phyloP scores from a whole-genome alignment of 2,797 vertebrate genomes.

The Syngnathus rostellatus region DNA sequence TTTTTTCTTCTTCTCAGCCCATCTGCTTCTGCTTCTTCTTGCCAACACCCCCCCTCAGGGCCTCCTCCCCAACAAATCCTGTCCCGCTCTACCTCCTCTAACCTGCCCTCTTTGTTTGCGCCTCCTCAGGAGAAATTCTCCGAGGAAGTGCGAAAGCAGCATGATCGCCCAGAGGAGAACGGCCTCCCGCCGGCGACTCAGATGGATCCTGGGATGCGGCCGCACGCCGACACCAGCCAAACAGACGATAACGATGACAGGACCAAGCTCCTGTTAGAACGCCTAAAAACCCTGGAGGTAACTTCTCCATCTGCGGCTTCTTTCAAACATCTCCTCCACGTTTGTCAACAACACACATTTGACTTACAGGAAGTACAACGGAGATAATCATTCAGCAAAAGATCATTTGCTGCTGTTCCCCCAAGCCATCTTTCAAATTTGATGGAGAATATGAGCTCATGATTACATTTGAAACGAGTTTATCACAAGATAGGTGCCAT shows the following conservation, averaged over 20 bases:
- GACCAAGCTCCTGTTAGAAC: conserved; percentile 73
- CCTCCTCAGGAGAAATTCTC: conserved; percentile 76
- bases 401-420: conserved; percentile 24
- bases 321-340: neutral
- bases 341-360: neutral
- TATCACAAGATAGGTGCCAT: conserved; percentile 46
- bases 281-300: conserved; percentile 84
- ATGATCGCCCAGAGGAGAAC: conserved; percentile 53
- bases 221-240: conserved; percentile 45
- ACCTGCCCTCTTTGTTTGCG: conserved; percentile 10
- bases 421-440: conserved; percentile 21
- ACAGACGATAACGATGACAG: conserved; percentile 71
- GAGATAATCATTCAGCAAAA: conserved; percentile 14
- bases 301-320: neutral
- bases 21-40: conserved; percentile 28
- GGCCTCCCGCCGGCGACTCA: conserved; percentile 34
- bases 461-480: conserved; percentile 50
- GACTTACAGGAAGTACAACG: neutral
- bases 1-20: conserved; percentile 22
- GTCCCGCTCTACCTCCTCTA: neutral
- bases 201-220: conserved; percentile 34
- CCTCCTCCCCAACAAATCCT: neutral
- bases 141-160: conserved; percentile 72
- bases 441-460: conserved; percentile 56
- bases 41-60: conserved; percentile 10